Percentiles rank a stretch among this genome's conserved stretches.
Evolutionary conservation across 2,113 vertebrate genomes (phyloP).

Genomic region (Carollia perspicillata): DNA sequence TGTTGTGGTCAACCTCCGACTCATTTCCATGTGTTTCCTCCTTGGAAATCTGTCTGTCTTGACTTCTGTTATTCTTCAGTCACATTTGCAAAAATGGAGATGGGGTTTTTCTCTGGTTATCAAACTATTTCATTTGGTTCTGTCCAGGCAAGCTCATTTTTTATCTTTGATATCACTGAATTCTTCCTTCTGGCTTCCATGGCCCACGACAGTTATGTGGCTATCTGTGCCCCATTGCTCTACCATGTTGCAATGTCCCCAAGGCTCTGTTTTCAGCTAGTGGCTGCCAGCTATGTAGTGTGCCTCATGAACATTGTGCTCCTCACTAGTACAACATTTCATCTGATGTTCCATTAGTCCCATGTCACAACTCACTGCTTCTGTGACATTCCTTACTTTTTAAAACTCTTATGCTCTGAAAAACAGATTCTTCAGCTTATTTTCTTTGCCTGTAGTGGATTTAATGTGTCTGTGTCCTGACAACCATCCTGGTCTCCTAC

Average conservation of each 20-base stretch:
- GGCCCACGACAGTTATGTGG: neutral
- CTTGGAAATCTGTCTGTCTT: neutral
- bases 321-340: neutral
- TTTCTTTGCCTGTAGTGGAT: neutral
- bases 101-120: neutral
- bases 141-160: neutral
- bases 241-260: neutral
- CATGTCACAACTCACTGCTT: conserved; percentile 45
- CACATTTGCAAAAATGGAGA: conserved; percentile 33
- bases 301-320: neutral
- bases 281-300: neutral
- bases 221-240: conserved; percentile 10
- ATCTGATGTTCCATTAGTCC: conserved; percentile 5
- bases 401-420: conserved; percentile 49
- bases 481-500: conserved; percentile 13
- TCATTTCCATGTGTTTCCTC: conserved; percentile 45
- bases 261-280: neutral
- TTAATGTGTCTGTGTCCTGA: conserved; percentile 37
- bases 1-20: neutral
- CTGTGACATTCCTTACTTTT: conserved; percentile 40
- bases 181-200: conserved; percentile 52
- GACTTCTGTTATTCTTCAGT: conserved; percentile 22
- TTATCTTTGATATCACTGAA: conserved; percentile 14
- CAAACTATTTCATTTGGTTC: conserved; percentile 35
- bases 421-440: neutral